Evolutionary conservation across 2,113 vertebrate species (phyloP).

Genomic region (Baryphthengus martii): DNA sequence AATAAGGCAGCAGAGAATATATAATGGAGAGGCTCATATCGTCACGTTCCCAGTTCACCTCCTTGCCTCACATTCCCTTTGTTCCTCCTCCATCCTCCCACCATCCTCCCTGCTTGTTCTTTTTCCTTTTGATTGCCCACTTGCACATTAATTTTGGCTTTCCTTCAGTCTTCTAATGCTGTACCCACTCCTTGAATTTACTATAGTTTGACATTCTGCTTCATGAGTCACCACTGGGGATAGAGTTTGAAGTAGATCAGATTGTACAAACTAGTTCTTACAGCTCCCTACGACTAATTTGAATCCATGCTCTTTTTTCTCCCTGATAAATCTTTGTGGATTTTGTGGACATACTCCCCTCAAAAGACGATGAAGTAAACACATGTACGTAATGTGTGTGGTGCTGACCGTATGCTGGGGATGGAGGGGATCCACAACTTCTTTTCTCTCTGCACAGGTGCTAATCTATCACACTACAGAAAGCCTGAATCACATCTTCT

Average conservation of each 20-base stretch:
- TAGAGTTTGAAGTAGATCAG: slow-evolving; percentile 13
- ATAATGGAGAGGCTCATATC: background rate
- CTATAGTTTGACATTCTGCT: slow-evolving; percentile 21
- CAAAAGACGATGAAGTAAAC: background rate
- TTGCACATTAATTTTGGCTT: background rate
- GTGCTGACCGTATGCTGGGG: background rate
- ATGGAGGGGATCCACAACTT: background rate
- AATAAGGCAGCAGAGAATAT: background rate
- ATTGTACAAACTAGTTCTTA: slow-evolving; percentile 8
- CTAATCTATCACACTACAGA: background rate
- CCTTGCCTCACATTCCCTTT: slow-evolving; percentile 34
- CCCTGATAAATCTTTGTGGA: background rate
- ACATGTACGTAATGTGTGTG: background rate
- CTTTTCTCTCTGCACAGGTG: background rate
- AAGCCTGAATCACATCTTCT: background rate
- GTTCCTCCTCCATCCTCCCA: background rate
- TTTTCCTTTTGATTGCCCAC: slow-evolving; percentile 4
- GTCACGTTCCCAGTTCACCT: background rate
- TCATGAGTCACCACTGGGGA: slow-evolving; percentile 6
- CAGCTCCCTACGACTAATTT: background rate
- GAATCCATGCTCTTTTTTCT: background rate
- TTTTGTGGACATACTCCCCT: background rate
- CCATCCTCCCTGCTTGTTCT: slow-evolving; percentile 1
- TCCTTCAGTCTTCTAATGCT: background rate
- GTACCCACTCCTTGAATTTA: slow-evolving; percentile 20